These are phyloP conservation scores for Antechinus stuartii DNA, from an alignment of 2,113 vertebrate genomes.

Conservation along the genomic window DNA sequence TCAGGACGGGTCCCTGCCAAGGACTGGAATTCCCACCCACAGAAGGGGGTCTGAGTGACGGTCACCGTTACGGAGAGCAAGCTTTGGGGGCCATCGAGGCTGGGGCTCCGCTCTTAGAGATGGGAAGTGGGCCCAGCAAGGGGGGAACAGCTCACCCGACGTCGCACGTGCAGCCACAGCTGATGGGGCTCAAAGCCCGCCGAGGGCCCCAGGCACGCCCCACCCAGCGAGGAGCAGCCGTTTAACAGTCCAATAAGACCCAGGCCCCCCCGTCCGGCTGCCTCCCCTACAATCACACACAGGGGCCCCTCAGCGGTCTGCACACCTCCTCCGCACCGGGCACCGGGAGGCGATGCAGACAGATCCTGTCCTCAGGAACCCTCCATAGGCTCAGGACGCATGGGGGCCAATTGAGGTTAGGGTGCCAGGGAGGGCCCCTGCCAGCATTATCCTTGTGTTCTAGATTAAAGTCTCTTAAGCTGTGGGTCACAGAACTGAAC, in stretches of 20 bases:
- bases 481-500: too few species aligned
- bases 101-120: background rate
- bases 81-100: background rate
- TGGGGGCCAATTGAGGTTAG: background rate
- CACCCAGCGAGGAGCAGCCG: background rate
- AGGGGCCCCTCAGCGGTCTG: background rate
- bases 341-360: background rate
- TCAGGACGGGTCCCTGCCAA: accelerated
- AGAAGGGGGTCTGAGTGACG: background rate
- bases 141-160: background rate
- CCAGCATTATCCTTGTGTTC: background rate
- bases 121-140: background rate
- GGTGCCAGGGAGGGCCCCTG: background rate
- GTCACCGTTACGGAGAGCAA: background rate
- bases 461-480: too few species aligned
- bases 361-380: background rate
- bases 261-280: background rate
- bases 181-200: background rate
- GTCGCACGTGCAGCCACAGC: background rate
- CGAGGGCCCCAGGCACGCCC: too few species aligned
- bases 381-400: background rate
- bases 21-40: background rate
- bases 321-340: background rate
- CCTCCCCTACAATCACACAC: background rate
- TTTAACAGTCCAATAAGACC: background rate